Percentiles rank a stretch among this genome's conserved stretches.
phyloP scores from a whole-genome alignment of 2,113 vertebrate genomes.

The Pogona vitticeps region DNA sequence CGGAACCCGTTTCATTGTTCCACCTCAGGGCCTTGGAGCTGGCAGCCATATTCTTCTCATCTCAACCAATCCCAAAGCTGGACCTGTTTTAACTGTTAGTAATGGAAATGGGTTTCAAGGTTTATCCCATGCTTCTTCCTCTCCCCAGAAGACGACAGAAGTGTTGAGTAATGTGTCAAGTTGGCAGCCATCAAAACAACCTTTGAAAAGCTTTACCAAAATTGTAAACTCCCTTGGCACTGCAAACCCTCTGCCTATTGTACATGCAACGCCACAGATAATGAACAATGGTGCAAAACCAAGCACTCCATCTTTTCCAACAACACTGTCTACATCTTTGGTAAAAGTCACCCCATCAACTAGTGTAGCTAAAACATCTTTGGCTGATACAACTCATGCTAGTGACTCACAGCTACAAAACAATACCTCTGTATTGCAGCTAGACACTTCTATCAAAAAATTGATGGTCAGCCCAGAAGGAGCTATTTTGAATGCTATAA shows the following conservation, averaged over 20 bases:
- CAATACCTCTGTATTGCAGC: conserved; percentile 73
- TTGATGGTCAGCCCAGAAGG: conserved; percentile 90
- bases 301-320: conserved; percentile 65
- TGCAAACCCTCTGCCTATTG: conserved; percentile 75
- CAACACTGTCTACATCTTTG: conserved; percentile 65
- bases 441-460: conserved; percentile 81
- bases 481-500: conserved; percentile 86
- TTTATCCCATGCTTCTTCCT: conserved; percentile 52
- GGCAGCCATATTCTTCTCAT: conserved; percentile 93
- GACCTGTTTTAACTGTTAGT: conserved; percentile 66
- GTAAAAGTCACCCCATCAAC: conserved; percentile 66
- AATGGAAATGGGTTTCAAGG: conserved; percentile 62
- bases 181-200: conserved; percentile 68
- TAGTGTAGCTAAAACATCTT: conserved; percentile 65
- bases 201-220: conserved; percentile 78
- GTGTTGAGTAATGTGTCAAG: conserved; percentile 66
- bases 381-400: conserved; percentile 64
- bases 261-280: conserved; percentile 79
- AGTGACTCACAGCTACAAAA: conserved; percentile 65
- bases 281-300: conserved; percentile 70
- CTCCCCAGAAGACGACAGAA: conserved; percentile 69
- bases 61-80: conserved; percentile 80
- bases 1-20: conserved; percentile 90
- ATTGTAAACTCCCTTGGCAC: conserved; percentile 79
- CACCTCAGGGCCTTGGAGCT: conserved; percentile 90